Conservation (phyloP, 2,888 invertebrate genomes). For the Athrips mouffetella region DNA sequence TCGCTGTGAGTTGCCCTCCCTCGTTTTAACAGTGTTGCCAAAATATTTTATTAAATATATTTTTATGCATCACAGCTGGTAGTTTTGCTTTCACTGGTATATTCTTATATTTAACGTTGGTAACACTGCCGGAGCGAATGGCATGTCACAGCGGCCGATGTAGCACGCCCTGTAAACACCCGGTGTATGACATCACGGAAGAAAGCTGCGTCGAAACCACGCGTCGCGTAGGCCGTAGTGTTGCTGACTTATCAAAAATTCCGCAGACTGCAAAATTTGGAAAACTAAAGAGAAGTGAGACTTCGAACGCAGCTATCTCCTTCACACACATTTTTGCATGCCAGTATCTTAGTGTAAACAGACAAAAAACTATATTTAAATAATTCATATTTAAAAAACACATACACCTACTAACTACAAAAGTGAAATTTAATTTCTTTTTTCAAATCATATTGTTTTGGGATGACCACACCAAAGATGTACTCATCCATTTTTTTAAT, state of each 20-base stretch:
- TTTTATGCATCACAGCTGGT: neutral
- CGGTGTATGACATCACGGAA: constrained; percentile 38
- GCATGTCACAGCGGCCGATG: constrained; percentile 28
- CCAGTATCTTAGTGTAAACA: constrained; percentile 52
- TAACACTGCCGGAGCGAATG: constrained; percentile 5
- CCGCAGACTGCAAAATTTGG: neutral
- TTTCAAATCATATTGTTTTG: constrained; percentile 31
- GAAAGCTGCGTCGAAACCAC: constrained; percentile 9
- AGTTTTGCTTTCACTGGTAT: neutral
- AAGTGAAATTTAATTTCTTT: constrained; percentile 44
- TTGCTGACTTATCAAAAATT: neutral
- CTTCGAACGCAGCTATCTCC: constrained; percentile 12
- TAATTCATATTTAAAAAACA: constrained; percentile 60
- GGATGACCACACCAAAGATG: constrained; percentile 30
- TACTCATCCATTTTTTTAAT: constrained; percentile 13
- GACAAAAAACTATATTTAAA: constrained; percentile 60
- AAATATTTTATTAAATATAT: neutral
- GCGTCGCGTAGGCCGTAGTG: constrained; percentile 5
- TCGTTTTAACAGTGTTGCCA: constrained; percentile 6
- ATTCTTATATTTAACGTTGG: neutral
- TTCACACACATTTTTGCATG: constrained; percentile 46
- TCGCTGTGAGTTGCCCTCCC: constrained; percentile 29
- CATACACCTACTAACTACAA: constrained; percentile 70
- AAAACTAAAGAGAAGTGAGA: neutral
- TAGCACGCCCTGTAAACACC: constrained; percentile 65